These are phyloP conservation scores for Coracopsis vasa DNA, from an alignment of 2,113 vertebrate species.

Conservation along the genomic window DNA sequence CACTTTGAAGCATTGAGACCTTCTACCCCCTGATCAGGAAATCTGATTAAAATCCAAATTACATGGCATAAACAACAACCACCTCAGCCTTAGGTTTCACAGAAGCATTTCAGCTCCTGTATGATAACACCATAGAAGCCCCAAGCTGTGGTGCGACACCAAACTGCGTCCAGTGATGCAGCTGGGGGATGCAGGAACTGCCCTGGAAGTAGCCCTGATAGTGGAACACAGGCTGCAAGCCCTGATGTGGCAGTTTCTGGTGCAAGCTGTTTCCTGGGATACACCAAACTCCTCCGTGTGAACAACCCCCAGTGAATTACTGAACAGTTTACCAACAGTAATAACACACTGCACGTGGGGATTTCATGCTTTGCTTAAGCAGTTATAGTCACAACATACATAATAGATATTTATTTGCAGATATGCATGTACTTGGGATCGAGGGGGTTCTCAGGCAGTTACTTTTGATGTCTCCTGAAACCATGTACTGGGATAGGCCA, in stretches of 20 bases:
- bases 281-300: not conserved
- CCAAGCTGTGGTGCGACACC: not conserved
- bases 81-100: not conserved
- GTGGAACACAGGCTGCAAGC: not conserved
- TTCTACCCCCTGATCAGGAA: not conserved
- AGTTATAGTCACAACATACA: not conserved
- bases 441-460: not conserved
- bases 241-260: not conserved
- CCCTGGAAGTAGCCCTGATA: not conserved
- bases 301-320: not conserved
- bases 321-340: not conserved
- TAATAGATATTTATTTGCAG: not conserved
- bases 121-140: not conserved
- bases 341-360: not conserved
- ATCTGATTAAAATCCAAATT: not conserved
- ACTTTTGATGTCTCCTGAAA: not conserved
- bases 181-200: not conserved
- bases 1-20: not conserved
- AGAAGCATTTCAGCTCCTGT: not conserved
- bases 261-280: too few relatives aligned
- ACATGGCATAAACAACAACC: not conserved
- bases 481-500: not conserved
- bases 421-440: not conserved
- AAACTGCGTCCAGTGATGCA: rapidly evolving
- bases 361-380: not conserved